Evolutionary conservation across 2,113 vertebrate species (phyloP), one percentile per base, ranked within the genome.

Genomic region (Pygoscelis adeliae): DNA sequence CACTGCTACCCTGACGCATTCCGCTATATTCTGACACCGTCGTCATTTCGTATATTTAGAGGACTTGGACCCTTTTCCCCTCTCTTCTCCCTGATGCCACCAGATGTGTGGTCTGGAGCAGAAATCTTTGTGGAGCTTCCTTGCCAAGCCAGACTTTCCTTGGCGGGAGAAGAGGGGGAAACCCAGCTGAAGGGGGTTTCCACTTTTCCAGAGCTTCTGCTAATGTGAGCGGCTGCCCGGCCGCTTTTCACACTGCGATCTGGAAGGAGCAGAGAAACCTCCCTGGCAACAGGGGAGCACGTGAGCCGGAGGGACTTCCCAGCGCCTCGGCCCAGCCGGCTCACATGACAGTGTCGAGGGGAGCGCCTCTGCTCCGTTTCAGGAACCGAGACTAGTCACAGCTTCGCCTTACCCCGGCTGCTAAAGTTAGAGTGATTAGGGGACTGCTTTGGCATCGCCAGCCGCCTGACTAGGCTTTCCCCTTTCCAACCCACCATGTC

Each of bases 261-360:
- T 61, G 50, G 55, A 47, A 70, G 1, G 27, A 65, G 87, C 44
- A 59, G 11, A 85, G 62, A 76, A 80, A 70, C 77, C 67, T 55
- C 56, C 38, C 55, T 34, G 74, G 89, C 52, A 72, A 27, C 36
- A 5, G 52, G 67, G 82, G 50, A 74, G 42, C 63, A 40, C 11
- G 14, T 63, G 83, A 93, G 84, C 66, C 47, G 77, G 36, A 65
- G 95, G 93, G 93, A 89, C 91, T 96, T 93, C 89, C 95, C 93
- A 69, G 80, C 1, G 20, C 38, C 81, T 32, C 3, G 5, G 38
- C 49, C 27, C 16, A 4, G 46, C 20, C 7, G 2, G 66, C 73
- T 87, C 83, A 63, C 59, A 21, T 63, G 89, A 59, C 3, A 2
- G 65, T 0, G 6, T 0, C 42, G 40, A n/a, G n/a, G 40, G 58